These are phyloP conservation scores for Forficula auricularia DNA, from an alignment of 1,140 invertebrate species.

Conservation along the genomic window DNA sequence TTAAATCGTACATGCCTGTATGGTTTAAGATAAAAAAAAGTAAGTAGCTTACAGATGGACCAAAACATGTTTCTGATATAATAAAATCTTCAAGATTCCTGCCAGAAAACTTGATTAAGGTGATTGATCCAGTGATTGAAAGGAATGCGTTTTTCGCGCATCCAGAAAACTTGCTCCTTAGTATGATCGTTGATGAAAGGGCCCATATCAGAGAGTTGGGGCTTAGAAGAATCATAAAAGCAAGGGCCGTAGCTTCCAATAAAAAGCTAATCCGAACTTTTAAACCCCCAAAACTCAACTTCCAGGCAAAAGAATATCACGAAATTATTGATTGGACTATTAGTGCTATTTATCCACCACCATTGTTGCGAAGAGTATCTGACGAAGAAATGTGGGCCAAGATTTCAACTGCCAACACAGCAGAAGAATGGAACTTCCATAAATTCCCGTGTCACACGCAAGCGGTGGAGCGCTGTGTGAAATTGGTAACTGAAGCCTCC, in stretches of 20 bases:
- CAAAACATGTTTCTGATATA: constrained; percentile 13
- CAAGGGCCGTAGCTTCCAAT: constrained; percentile 5
- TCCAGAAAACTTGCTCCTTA: constrained; percentile 21
- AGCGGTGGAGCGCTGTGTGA: constrained; percentile 3
- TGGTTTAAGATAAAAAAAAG: constrained; percentile 22
- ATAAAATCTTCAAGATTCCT: constrained; percentile 12
- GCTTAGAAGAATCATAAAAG: constrained; percentile 13
- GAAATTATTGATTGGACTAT: constrained; percentile 12
- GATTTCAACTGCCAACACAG: constrained; percentile 4
- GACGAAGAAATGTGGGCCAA: constrained; percentile 11
- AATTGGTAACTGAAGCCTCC: too few species aligned
- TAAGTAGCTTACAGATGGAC: constrained; percentile 16
- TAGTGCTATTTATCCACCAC: constrained; percentile 8
- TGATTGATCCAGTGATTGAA: constrained; percentile 17
- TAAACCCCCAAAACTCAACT: constrained; percentile 12
- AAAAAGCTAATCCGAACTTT: constrained; percentile 9
- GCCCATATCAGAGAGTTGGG: constrained; percentile 17
- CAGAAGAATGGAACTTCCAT: not conserved
- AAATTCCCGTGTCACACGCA: constrained; percentile 8
- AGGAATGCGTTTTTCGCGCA: constrained; percentile 18
- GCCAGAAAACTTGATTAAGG: constrained; percentile 8
- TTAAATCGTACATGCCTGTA: constrained; percentile 21
- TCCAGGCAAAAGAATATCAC: too few species aligned
- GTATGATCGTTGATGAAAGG: constrained; percentile 18
- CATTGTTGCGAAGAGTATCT: constrained; percentile 8